These are phyloP conservation scores for Baryphthengus martii DNA, from an alignment of 2,113 vertebrate genomes.

Conservation along the genomic window DNA sequence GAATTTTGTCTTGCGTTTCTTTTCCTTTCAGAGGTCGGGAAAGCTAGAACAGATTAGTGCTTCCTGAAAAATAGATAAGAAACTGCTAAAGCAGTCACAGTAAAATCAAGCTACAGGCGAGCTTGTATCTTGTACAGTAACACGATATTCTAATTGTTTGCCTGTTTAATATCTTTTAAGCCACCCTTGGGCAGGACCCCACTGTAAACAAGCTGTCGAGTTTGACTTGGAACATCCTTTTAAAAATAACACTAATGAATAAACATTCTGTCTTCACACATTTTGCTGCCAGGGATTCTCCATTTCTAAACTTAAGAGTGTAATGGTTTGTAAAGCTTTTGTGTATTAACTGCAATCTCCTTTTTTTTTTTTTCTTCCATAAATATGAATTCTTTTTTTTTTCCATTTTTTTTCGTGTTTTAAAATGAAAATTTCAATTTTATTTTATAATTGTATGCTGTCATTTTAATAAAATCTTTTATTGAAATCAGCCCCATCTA, in stretches of 20 bases:
- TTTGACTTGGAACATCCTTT: conserved; percentile 62
- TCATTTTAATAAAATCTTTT: not conserved
- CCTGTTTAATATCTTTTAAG: conserved; percentile 61
- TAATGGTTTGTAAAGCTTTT: conserved; percentile 15
- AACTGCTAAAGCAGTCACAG: not conserved
- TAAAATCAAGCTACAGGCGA: conserved; percentile 36
- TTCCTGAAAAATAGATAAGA: conserved; percentile 27
- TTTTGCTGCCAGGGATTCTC: conserved; percentile 48
- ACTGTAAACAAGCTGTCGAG: conserved; percentile 57
- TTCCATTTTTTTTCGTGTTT: not conserved
- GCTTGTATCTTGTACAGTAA: conserved; percentile 3
- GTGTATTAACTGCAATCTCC: not conserved
- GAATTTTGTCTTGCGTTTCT: not conserved
- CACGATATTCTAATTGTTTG: conserved; percentile 35
- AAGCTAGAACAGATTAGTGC: not conserved
- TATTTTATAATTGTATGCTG: conserved; percentile 15
- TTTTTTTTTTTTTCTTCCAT: not conserved
- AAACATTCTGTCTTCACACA: conserved; percentile 58
- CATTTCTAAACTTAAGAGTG: conserved; percentile 2
- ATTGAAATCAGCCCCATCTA: not conserved
- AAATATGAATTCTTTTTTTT: not conserved
- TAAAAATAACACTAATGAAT: conserved; percentile 62
- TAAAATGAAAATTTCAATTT: not conserved
- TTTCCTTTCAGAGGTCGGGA: not conserved
- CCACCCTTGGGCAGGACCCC: conserved; percentile 56